Evolutionary conservation across 2,888 invertebrate genomes (phyloP).

Genomic region (Petrolisthes cinctipes): DNA sequence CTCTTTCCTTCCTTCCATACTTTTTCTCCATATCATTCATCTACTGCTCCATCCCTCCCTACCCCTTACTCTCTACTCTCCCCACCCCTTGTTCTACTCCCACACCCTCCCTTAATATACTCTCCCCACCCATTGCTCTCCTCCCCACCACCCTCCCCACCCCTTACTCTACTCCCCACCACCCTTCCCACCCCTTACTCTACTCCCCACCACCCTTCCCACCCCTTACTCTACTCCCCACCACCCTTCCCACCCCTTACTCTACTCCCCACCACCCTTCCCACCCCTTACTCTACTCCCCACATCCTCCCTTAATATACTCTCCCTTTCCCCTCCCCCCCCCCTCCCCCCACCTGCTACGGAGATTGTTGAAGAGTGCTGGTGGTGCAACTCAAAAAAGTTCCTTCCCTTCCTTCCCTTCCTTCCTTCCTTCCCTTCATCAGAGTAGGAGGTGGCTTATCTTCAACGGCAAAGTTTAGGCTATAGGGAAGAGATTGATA

Average conservation of each 20-base stretch:
- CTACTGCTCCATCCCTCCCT: background rate
- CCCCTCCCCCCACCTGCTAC: background rate
- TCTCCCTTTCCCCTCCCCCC: background rate
- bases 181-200: slow-evolving; percentile 7
- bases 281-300: too few species aligned
- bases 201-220: background rate
- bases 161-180: slow-evolving; percentile 3
- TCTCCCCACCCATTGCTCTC: background rate
- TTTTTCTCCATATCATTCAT: background rate
- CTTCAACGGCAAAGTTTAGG: too few species aligned
- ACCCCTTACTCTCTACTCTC: background rate
- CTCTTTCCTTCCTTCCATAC: background rate
- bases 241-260: background rate
- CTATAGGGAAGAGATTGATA: too few species aligned
- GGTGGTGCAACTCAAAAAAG: background rate
- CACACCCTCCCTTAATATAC: too few species aligned
- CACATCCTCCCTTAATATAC: background rate
- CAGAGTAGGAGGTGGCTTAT: too few species aligned
- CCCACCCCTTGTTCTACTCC: background rate
- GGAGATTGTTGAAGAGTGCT: too few species aligned
- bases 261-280: too few species aligned
- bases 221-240: background rate
- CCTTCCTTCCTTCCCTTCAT: background rate
- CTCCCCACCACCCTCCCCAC: slow-evolving; percentile 1
- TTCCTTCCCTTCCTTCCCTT: background rate